Percentiles rank a stretch among this genome's conserved stretches.
These are phyloP conservation scores for Onychomys torridus DNA, from an alignment of 2,797 vertebrate genomes.

Conservation along the genomic window DNA sequence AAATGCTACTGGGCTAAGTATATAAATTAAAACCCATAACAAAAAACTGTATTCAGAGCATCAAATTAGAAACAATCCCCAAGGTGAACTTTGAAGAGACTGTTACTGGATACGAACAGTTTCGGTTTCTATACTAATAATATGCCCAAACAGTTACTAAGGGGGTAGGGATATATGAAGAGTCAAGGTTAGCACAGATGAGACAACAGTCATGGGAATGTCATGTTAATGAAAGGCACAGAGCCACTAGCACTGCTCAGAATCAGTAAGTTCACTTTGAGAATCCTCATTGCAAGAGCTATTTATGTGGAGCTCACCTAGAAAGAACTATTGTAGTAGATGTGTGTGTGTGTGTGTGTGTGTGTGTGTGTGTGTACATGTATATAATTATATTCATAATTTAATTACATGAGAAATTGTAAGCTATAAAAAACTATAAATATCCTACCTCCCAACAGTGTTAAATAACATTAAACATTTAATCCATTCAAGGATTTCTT, in stretches of 20 bases:
- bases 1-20: slow-evolving; percentile 50
- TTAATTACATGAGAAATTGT: neutral
- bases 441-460: neutral
- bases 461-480: slow-evolving; percentile 60
- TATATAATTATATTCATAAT: slow-evolving; percentile 23
- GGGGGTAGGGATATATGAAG: neutral
- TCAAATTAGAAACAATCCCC: slow-evolving; percentile 43
- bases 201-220: neutral
- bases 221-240: neutral
- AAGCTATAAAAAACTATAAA: slow-evolving; percentile 50
- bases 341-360: neutral
- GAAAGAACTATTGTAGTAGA: neutral
- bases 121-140: slow-evolving; percentile 41
- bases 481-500: slow-evolving; percentile 33
- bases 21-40: slow-evolving; percentile 38
- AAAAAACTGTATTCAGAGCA: slow-evolving; percentile 15
- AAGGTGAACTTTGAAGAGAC: neutral
- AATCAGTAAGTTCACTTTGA: neutral
- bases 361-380: neutral
- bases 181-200: neutral
- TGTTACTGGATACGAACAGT: slow-evolving; percentile 4
- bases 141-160: neutral
- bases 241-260: neutral
- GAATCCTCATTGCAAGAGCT: neutral
- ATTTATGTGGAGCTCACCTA: neutral